phyloP scores from a whole-genome alignment of 2,797 vertebrate genomes.

The Pogoniulus pusillus region DNA sequence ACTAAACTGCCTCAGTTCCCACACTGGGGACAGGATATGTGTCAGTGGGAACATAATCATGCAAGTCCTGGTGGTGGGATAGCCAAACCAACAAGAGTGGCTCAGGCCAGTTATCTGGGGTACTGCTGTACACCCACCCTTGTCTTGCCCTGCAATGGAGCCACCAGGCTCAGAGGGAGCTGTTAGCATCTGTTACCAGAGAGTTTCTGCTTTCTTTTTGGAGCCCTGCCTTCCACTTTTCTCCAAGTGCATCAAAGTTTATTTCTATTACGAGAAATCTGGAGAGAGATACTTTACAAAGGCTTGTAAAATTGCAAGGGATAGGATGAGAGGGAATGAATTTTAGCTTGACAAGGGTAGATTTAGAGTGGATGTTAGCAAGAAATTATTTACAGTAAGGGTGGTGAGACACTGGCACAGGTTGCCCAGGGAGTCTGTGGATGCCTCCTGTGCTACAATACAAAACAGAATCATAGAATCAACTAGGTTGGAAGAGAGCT shows the following conservation, averaged over 20 bases:
- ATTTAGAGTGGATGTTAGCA: too few species aligned
- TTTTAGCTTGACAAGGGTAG: too few species aligned
- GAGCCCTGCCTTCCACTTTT: background rate
- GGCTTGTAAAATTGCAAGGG: too few species aligned
- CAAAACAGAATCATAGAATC: too few species aligned
- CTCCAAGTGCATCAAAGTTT: background rate
- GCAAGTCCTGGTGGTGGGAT: background rate
- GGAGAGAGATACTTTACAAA: too few species aligned
- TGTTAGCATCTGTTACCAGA: background rate
- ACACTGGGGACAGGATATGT: fast-evolving
- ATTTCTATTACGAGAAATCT: background rate
- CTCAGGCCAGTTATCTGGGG: background rate
- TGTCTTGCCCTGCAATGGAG: background rate
- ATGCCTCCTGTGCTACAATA: too few species aligned
- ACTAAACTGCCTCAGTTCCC: too few species aligned
- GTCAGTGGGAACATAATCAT: background rate
- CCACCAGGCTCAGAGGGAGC: background rate
- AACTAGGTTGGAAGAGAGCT: too few species aligned
- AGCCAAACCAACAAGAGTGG: background rate
- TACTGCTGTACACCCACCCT: background rate
- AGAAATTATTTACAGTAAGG: too few species aligned
- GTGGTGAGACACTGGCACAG: too few species aligned
- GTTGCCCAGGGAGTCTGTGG: too few species aligned
- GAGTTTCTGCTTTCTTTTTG: background rate
- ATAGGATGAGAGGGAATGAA: too few species aligned